A percentile compares a stretch with the other conserved stretches of the same genome.
Conservation (phyloP, 2,797 vertebrate genomes). For the Chelon labrosus region DNA sequence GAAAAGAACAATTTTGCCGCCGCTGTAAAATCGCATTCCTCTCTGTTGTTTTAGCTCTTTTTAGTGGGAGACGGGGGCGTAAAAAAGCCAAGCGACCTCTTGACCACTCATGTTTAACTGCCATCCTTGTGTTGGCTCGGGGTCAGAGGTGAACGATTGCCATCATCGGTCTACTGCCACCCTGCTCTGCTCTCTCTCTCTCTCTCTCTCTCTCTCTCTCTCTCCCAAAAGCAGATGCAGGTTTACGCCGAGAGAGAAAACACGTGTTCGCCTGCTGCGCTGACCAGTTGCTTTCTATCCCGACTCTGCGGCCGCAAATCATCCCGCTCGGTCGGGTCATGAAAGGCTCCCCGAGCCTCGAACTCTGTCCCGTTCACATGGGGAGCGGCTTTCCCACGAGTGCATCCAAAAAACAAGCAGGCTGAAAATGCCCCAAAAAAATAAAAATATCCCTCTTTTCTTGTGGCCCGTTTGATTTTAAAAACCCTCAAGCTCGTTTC, state of each 20-base stretch:
- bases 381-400: conserved; percentile 62
- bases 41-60: conserved; percentile 37
- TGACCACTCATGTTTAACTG: conserved; percentile 58
- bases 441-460: too few relatives aligned
- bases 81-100: conserved; percentile 32
- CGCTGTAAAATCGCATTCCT: conserved; percentile 50
- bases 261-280: conserved; percentile 61
- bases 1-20: not conserved
- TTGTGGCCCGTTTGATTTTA: not conserved
- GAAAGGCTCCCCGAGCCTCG: conserved; percentile 42
- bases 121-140: conserved; percentile 41
- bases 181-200: conserved; percentile 15
- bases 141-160: conserved; percentile 61
- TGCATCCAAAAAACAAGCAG: conserved; percentile 4
- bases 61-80: conserved; percentile 30
- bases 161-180: conserved; percentile 30
- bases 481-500: not conserved
- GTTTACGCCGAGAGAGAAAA: conserved; percentile 54
- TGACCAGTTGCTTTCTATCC: conserved; percentile 54
- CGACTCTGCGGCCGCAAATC: conserved; percentile 69
- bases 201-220: too few relatives aligned
- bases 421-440: not conserved
- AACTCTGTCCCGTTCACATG: conserved; percentile 47
- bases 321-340: conserved; percentile 40
- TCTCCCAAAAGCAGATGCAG: conserved; percentile 30